phyloP scores from a whole-genome alignment of 2,797 vertebrate genomes.

The Alauda arvensis region DNA sequence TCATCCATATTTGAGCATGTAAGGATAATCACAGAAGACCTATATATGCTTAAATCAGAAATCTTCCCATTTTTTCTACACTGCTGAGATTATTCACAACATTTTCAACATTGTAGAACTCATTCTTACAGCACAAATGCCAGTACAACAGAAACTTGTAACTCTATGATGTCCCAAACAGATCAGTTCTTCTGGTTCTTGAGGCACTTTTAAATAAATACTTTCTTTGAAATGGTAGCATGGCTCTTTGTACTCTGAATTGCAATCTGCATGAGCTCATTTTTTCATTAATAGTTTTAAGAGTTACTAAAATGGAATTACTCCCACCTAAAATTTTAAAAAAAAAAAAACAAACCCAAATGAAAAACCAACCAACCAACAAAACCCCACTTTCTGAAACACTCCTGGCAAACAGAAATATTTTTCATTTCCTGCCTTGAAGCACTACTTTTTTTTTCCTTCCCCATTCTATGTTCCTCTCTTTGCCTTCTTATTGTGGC shows the following conservation, averaged over 20 bases:
- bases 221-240: background rate
- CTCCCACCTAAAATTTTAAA: background rate
- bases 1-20: background rate
- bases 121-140: background rate
- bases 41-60: background rate
- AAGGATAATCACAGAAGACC: background rate
- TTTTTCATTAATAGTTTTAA: background rate
- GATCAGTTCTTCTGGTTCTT: background rate
- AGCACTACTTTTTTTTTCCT: background rate
- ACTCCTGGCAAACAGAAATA: background rate
- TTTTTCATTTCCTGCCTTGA: background rate
- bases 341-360: background rate
- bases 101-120: background rate
- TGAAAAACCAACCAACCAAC: background rate
- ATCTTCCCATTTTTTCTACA: background rate
- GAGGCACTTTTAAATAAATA: background rate
- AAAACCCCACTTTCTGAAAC: background rate
- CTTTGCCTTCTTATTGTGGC: background rate
- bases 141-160: background rate
- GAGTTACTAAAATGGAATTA: background rate
- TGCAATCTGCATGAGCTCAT: background rate
- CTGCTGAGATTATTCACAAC: background rate
- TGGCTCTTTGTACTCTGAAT: background rate
- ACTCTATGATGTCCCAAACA: background rate
- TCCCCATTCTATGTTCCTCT: background rate